These are phyloP conservation scores for Nematolebias whitei DNA, from an alignment of 2,113 vertebrate genomes.

Conservation along the genomic window DNA sequence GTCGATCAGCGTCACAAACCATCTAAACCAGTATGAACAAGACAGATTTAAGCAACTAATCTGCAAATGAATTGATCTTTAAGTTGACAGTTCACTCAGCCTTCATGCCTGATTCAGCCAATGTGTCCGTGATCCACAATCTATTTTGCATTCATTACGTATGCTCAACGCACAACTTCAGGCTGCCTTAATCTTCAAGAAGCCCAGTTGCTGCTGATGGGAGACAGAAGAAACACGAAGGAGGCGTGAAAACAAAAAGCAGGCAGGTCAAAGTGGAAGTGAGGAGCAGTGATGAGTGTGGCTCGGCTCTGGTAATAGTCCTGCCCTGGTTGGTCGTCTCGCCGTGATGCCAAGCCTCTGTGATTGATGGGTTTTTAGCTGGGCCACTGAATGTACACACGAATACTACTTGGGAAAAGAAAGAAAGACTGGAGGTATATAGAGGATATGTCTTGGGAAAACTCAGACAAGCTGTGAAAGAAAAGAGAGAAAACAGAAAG, in stretches of 20 bases:
- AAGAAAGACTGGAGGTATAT: constrained; percentile 13
- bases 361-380: constrained; percentile 75
- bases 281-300: constrained; percentile 56
- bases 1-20: background rate
- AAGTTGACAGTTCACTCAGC: constrained; percentile 3
- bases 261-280: constrained; percentile 3
- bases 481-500: constrained; percentile 1
- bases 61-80: constrained; percentile 6
- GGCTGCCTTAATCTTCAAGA: constrained; percentile 15
- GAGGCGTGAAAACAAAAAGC: background rate
- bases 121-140: background rate
- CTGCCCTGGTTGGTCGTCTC: constrained; percentile 53
- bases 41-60: constrained; percentile 1
- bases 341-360: constrained; percentile 28
- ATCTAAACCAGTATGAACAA: background rate
- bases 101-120: constrained; percentile 17
- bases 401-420: constrained; percentile 11
- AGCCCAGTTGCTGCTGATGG: constrained; percentile 4
- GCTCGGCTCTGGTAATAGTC: constrained; percentile 68
- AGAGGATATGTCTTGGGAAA: constrained; percentile 23
- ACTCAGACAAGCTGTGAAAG: constrained; percentile 9
- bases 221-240: constrained; percentile 2
- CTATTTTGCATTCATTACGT: constrained; percentile 1
- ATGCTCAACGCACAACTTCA: background rate
- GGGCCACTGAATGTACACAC: constrained; percentile 58